phyloP scores from a whole-genome alignment of 2,888 invertebrate species.

The Agrotis clavis region DNA sequence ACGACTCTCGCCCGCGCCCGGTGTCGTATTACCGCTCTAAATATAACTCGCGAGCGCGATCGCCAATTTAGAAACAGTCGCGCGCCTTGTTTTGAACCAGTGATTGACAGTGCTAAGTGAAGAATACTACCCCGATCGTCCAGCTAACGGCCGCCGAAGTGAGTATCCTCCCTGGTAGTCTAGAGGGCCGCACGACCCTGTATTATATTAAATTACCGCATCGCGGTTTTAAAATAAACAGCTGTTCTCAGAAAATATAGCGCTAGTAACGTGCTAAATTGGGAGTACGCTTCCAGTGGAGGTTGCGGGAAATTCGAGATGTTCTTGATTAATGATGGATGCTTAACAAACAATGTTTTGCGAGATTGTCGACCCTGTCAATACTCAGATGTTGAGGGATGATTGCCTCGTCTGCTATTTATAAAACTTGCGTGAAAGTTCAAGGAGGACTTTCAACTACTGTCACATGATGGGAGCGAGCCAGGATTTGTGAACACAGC shows the following conservation, averaged over 20 bases:
- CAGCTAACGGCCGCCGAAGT: constrained; percentile 78
- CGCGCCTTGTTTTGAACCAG: constrained; percentile 90
- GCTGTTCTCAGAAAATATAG: constrained; percentile 86
- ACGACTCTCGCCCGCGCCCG: constrained; percentile 86
- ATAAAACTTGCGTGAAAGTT: constrained; percentile 47
- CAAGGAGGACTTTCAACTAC: constrained; percentile 44
- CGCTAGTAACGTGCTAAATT: constrained; percentile 86
- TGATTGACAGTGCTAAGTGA: constrained; percentile 91
- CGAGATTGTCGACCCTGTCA: constrained; percentile 28
- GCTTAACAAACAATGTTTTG: constrained; percentile 10
- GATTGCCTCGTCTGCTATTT: constrained; percentile 39
- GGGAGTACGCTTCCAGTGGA: constrained; percentile 76
- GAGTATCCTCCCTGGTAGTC: constrained; percentile 78
- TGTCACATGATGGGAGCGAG: constrained; percentile 47
- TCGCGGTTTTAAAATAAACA: constrained; percentile 88
- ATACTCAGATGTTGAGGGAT: constrained; percentile 42
- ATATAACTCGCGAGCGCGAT: constrained; percentile 89
- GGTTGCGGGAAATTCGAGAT: constrained; percentile 80
- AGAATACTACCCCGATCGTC: constrained; percentile 81
- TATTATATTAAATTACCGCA: constrained; percentile 79
- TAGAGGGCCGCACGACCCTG: constrained; percentile 62
- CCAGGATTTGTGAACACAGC: constrained; percentile 34
- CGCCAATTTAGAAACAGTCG: constrained; percentile 90
- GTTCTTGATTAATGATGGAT: constrained; percentile 44
- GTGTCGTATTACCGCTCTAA: constrained; percentile 91